Evolutionary conservation across 2,888 invertebrate species (phyloP), one percentile per base, ranked within the genome.

Genomic region (Podotricha telesiphe): DNA sequence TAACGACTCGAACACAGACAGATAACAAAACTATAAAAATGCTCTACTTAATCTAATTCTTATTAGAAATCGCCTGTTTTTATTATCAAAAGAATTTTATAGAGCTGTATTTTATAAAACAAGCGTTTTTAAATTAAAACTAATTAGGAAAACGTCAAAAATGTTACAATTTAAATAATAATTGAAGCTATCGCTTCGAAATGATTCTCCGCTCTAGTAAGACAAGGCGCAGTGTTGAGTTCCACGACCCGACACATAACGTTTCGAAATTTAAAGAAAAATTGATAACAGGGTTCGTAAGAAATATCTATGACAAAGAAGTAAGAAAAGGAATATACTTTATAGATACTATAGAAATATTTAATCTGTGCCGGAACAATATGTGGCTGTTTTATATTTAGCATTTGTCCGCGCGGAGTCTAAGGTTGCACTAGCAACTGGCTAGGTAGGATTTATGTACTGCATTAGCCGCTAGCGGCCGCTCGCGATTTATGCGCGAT

Each of bases 391-490:
- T 19, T 45, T 62, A n/a, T 48, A 19, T 50, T 19, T 48, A 62
- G 48, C 34, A 5, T 11, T 48, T 37, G 50, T 40, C 40, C 13
- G 63, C 48, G 67, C 61, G 42, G 28, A 28, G 28, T 22, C 61
- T 51, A 40, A 69, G 34, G 61, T 11, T 45, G 62, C 53, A 19
- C 68, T 28, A 51, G 37, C 37, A 6, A 6, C 37, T 37, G 53
- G 42, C 67, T 59, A 66, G 51, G 58, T 11, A 37, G 70, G 71
- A 76, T 75, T 77, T 76, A 76, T 75, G 76, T 61, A 65, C 19
- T 76, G 69, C 77, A 77, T 77, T 77, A 77, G 74, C 70, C 68
- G 61, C 58, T 74, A 76, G 74, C 71, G 71, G 63, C 61, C 58
- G 47, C 48, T 40, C 62, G 56, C 66, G 69, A 73, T 70, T 73